A percentile compares a stretch with the other conserved stretches of the same genome.
Conservation (phyloP, 2,888 invertebrate genomes). For the Bedellia somnulentella region DNA sequence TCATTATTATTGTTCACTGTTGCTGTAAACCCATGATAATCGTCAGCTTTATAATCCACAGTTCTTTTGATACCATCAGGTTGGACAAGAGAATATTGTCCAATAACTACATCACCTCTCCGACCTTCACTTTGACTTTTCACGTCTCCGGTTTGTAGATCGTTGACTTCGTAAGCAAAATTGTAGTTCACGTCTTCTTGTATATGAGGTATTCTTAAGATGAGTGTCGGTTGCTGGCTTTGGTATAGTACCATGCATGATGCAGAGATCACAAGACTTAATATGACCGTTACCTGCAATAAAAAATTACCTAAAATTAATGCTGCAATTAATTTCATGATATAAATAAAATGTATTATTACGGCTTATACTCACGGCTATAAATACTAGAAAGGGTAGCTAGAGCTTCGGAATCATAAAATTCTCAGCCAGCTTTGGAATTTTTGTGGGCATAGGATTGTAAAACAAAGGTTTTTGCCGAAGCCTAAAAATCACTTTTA, state of each 20-base stretch:
- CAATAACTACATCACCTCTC: constrained; percentile 50
- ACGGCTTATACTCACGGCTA: no score
- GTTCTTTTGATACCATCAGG: constrained; percentile 57
- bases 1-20: constrained; percentile 51
- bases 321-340: background rate
- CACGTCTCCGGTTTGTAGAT: constrained; percentile 52
- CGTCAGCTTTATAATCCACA: constrained; percentile 59
- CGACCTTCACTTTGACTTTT: constrained; percentile 56
- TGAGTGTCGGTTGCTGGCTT: constrained; percentile 15
- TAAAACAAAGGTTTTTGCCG: no score
- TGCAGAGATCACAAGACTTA: constrained; percentile 26
- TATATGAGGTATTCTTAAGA: constrained; percentile 8
- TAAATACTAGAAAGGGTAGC: no score
- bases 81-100: constrained; percentile 55
- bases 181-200: constrained; percentile 30
- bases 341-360: background rate
- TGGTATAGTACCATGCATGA: constrained; percentile 35
- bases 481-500: no score
- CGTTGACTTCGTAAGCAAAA: constrained; percentile 58
- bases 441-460: no score
- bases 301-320: background rate
- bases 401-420: no score
- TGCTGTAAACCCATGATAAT: constrained; percentile 54
- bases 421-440: no score
- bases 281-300: constrained; percentile 19